Evolutionary conservation across 1,140 invertebrate genomes (phyloP).

Genomic region (Drosophila cardini): DNA sequence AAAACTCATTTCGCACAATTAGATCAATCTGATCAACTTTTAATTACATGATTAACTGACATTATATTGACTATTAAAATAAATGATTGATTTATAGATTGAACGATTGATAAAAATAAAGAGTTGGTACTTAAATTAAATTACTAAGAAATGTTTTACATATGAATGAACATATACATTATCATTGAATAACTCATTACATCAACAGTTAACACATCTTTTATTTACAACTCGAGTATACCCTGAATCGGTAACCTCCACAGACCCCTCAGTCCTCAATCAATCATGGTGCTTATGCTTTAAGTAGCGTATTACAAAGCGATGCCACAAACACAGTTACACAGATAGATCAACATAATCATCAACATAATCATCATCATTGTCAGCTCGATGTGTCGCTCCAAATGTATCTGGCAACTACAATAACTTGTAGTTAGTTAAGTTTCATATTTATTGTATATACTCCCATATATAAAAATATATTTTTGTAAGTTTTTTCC

Average conservation of each 20-base stretch:
- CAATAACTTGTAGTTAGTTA: conserved; percentile 51
- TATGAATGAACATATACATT: not conserved
- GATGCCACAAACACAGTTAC: conserved; percentile 10
- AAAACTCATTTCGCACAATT: too few relatives aligned
- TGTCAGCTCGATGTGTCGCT: conserved; percentile 33
- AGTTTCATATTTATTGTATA: conserved; percentile 42
- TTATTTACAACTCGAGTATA: too few relatives aligned
- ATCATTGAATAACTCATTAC: not conserved
- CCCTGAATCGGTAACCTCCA: too few relatives aligned
- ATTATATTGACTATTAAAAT: too few relatives aligned
- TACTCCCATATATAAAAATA: not conserved
- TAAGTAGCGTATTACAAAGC: conserved; percentile 41
- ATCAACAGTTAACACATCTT: too few relatives aligned
- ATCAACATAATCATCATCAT: conserved; percentile 3
- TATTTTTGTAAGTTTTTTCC: conserved; percentile 24
- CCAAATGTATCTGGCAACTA: conserved; percentile 48
- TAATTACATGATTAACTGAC: too few relatives aligned
- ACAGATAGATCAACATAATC: conserved; percentile 29
- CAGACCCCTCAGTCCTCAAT: not conserved
- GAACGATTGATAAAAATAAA: too few relatives aligned
- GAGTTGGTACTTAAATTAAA: too few relatives aligned
- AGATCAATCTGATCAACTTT: too few relatives aligned
- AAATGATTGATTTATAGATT: not conserved
- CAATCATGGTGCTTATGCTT: conserved; percentile 16
- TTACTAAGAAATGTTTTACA: not conserved